These are phyloP conservation scores for Myioborus melanocephalus DNA, from an alignment of 2,797 vertebrate species.

Conservation along the genomic window DNA sequence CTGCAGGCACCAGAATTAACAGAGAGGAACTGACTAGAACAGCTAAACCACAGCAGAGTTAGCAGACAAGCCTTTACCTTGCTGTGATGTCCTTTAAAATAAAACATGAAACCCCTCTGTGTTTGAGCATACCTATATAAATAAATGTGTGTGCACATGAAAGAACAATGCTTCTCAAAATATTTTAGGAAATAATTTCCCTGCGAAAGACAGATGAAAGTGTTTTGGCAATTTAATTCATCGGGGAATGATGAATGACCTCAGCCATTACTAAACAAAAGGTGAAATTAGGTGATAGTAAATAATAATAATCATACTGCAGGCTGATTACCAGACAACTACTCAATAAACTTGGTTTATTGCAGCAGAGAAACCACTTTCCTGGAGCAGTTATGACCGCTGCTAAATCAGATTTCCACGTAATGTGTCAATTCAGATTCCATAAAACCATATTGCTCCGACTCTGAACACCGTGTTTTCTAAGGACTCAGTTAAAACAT, in stretches of 20 bases:
- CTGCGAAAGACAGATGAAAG: neutral
- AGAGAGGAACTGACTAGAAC: neutral
- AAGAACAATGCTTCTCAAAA: neutral
- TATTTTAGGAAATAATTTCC: neutral
- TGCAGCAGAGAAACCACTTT: slow-evolving; percentile 39
- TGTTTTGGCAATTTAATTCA: neutral
- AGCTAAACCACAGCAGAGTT: neutral
- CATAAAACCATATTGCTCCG: neutral
- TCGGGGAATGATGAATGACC: neutral
- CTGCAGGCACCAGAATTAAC: neutral
- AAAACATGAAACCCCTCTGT: neutral
- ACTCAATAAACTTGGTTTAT: slow-evolving; percentile 51
- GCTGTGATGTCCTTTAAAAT: neutral
- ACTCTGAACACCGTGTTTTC: neutral
- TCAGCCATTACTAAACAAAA: neutral
- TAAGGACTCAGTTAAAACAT: neutral
- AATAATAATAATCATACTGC: slow-evolving; percentile 46
- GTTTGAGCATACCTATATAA: neutral
- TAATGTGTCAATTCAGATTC: slow-evolving; percentile 31
- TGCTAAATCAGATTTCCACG: slow-evolving; percentile 43
- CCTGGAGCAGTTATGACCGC: neutral
- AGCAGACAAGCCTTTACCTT: neutral
- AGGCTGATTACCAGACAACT: slow-evolving; percentile 53
- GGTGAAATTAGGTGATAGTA: slow-evolving; percentile 38
- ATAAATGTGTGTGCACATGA: neutral